These are phyloP conservation scores for Galeopsomyia nigrocyanea DNA, from an alignment of 2,888 invertebrate species.

Conservation along the genomic window DNA sequence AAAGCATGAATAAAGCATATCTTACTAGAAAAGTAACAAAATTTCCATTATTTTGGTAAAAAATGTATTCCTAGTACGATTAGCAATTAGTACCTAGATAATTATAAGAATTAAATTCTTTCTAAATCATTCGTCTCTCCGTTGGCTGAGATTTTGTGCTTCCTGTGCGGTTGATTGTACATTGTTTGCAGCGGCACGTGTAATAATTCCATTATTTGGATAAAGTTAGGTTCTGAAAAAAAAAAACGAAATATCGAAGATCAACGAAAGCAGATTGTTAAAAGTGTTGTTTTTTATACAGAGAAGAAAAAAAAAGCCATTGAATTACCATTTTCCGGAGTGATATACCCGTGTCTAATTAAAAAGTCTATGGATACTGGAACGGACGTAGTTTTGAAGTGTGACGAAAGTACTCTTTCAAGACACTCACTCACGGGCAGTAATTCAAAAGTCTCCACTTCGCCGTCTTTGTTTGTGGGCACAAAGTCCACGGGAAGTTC, in stretches of 20 bases:
- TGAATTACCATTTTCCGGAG: slow-evolving; percentile 85
- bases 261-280: too few species aligned
- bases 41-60: slow-evolving; percentile 45
- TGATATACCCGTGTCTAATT: slow-evolving; percentile 90
- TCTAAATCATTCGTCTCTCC: slow-evolving; percentile 62
- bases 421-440: slow-evolving; percentile 86
- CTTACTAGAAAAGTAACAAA: slow-evolving; percentile 37
- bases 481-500: slow-evolving; percentile 91
- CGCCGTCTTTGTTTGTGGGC: slow-evolving; percentile 94
- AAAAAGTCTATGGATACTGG: slow-evolving; percentile 93
- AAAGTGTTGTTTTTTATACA: too few species aligned
- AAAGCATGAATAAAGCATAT: slow-evolving; percentile 33
- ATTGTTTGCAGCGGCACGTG: slow-evolving; percentile 90
- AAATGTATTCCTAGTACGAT: slow-evolving; percentile 57
- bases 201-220: slow-evolving; percentile 86
- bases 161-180: slow-evolving; percentile 75
- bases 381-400: slow-evolving; percentile 95
- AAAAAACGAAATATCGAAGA: background rate
- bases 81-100: slow-evolving; percentile 59
- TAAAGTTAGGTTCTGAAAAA: slow-evolving; percentile 82
- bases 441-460: slow-evolving; percentile 92
- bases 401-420: slow-evolving; percentile 83
- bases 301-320: background rate
- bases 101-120: slow-evolving; percentile 42
- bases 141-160: slow-evolving; percentile 67